Conservation (phyloP, 2,888 invertebrate species). For the Pheosia gnoma region DNA sequence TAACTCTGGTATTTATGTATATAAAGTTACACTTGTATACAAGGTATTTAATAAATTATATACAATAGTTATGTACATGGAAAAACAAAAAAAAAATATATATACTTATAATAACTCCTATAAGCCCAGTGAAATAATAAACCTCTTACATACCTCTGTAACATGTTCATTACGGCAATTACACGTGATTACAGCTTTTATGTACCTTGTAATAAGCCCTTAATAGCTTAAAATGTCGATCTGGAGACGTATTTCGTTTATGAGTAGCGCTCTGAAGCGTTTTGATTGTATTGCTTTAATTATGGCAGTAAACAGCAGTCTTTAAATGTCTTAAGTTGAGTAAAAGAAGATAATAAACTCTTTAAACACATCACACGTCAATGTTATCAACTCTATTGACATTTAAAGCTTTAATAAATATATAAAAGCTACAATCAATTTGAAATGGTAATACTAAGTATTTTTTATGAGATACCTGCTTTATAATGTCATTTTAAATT, state of each 20-base stretch:
- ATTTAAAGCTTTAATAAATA: too few species aligned
- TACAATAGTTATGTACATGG: too few species aligned
- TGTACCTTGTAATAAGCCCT: slow-evolving; percentile 16
- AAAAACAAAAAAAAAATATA: too few species aligned
- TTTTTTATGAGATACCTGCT: too few species aligned
- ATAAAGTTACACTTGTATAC: too few species aligned
- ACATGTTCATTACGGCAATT: slow-evolving; percentile 39
- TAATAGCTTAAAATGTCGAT: slow-evolving; percentile 38
- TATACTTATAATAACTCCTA: neutral
- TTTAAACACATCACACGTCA: neutral
- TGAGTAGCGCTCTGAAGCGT: slow-evolving; percentile 10
- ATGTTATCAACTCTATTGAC: too few species aligned
- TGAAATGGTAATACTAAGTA: too few species aligned
- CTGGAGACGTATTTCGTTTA: slow-evolving; percentile 24
- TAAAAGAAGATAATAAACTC: neutral
- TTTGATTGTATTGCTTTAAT: slow-evolving; percentile 23
- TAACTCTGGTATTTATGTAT: too few species aligned
- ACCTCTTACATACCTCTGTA: slow-evolving; percentile 16
- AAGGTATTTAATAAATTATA: too few species aligned
- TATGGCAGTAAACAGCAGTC: neutral
- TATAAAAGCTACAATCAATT: too few species aligned
- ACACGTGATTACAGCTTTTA: slow-evolving; percentile 31
- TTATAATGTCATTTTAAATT: too few species aligned
- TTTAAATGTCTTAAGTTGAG: neutral
- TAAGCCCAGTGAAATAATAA: slow-evolving; percentile 5